phyloP scores from a whole-genome alignment of 2,113 vertebrate species.

The Gyps fulvus region DNA sequence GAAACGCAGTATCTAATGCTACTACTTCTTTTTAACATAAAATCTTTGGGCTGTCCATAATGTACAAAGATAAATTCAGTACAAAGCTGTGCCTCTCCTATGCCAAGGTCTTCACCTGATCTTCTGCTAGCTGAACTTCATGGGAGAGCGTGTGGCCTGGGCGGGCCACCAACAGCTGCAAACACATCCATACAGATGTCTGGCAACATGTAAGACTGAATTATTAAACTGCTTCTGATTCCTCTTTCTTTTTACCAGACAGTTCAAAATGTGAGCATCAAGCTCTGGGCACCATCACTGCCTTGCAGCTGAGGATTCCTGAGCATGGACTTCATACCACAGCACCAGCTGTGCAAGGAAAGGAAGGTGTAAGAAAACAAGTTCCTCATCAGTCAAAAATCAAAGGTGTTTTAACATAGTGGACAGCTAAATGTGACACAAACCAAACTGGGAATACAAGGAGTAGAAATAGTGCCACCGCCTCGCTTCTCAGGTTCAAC shows the following conservation, averaged over 20 bases:
- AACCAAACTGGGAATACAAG: background rate
- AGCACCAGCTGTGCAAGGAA: background rate
- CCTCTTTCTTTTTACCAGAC: background rate
- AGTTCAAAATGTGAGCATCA: background rate
- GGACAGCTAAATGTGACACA: accelerated
- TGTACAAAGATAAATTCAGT: background rate
- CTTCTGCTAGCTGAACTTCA: background rate
- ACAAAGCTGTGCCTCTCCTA: background rate
- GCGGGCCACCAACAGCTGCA: background rate
- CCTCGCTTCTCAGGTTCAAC: background rate
- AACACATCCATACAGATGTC: background rate
- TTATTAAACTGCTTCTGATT: background rate
- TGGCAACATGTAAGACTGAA: background rate
- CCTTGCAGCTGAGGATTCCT: background rate
- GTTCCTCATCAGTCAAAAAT: background rate
- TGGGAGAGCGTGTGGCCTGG: background rate
- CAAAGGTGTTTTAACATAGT: background rate
- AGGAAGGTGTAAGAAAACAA: background rate
- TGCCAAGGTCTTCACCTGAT: background rate
- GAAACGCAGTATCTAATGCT: background rate
- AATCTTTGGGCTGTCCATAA: background rate
- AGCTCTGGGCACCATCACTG: background rate
- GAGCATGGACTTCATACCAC: background rate
- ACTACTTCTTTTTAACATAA: background rate
- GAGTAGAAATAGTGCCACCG: background rate